Evolutionary conservation across 2,113 vertebrate genomes (phyloP), one percentile per base, ranked within the genome.

Genomic region (Pimephales promelas): DNA sequence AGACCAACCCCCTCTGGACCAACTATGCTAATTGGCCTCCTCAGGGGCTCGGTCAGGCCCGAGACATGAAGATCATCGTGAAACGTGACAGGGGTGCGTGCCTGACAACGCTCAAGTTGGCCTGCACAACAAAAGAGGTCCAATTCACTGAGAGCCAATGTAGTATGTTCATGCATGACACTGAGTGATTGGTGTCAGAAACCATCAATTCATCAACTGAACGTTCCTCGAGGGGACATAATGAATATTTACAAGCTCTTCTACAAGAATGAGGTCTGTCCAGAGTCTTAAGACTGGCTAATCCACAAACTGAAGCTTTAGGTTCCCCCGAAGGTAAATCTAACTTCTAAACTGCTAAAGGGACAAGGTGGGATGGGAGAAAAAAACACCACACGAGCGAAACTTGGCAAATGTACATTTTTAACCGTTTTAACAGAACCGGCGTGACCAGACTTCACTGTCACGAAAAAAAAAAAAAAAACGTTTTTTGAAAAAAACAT

Each of bases 11-110:
- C 66, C 86, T 74, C 36, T 22, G 3, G 86, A 84, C 83, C 26
- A 78, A 84, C 83, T 85, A 79, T 43, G 9, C 24, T 87, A 87
- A 87, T 85, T 85, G 83, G 74, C 18, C 80, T 54, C 57, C 68
- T 47, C 34, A 6, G 68, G 28, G 78, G 68, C 54, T 24, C 9
- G 61, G 10, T 52, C 13, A 22, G 66, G 73, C 22, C 43, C 16
- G 68, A 73, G 68, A 77, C 82, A 45, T n/a, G 66, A 72, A 34
- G 49, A 68, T 28, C 45, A 13, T 11, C 24, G 34, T 16, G 70
- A 84, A 79, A 66, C 75, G 14, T 71, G 57, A 61, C 57, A 62
- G 66, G 66, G 56, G 49, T 40, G 6, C 28, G 40, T n/a, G 49
- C 61, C 8, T 79, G 57, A 66, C 77, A 66, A 79, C 40, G 24